Evolutionary conservation across 1,140 invertebrate genomes (phyloP), one percentile per base, ranked within the genome.

Genomic region (Drosophila tani): DNA sequence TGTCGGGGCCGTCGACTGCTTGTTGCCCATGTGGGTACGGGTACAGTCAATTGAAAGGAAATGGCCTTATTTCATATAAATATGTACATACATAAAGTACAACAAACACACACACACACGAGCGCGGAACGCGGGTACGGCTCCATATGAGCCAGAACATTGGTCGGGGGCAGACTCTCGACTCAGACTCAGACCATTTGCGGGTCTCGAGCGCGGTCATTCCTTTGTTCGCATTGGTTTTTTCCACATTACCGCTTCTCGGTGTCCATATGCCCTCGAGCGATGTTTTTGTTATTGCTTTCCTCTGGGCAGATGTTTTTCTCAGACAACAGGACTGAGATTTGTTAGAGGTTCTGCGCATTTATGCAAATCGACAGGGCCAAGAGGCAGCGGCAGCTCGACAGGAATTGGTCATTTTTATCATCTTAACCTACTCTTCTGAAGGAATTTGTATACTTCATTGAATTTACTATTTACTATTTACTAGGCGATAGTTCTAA

Each of bases 41-140:
- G 85, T 90, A 90, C 85, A 90, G 85, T 90, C 85, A 90, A 90
- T 90, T 90, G 85, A 90, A 90, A 90, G 85, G 85, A 90, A 90
- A 90, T 90, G 85, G 85, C 85, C 85, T 90, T 90, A 90, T 90
- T 90, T 90, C 82, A 88, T 87, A 87, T 87, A 87, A 87, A 87
- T 87, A 88, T 87, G 83, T 86, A 88, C 81, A 90, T 86, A 88
- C 81, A 90, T 88, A 84, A 88, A 87, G 84, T 88, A 88, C 84
- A 80, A 79, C 71, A 74, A 77, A 63, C 57, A 51, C 60, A 78
- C 29, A 51, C 40, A 35, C 60, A 78, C 29, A 51, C 40, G 27
- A 35, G 38, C 46, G 15, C 41, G 58, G n/a, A 32, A 55, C 55
- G 40, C 67, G 69, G 43, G 53, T 58, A 51, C 62, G 51, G 73